A percentile compares a stretch with the other conserved stretches of the same genome.
These are phyloP conservation scores for Pogonocichla stellata DNA, from an alignment of 2,113 vertebrate genomes.

Conservation along the genomic window DNA sequence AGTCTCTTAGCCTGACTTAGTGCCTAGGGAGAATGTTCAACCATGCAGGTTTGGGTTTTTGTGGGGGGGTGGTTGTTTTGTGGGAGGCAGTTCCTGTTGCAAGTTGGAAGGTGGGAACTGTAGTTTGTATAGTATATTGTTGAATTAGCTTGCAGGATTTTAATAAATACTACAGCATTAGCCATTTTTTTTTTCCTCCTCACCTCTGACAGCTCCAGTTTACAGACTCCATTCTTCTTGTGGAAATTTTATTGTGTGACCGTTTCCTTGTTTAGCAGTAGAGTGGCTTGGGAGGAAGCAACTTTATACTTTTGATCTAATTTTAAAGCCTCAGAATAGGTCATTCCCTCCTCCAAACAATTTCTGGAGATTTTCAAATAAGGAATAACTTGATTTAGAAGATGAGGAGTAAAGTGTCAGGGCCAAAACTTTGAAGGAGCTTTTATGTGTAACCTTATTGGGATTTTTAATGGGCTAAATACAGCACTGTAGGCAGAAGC, in stretches of 20 bases:
- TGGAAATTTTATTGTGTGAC: conserved; percentile 54
- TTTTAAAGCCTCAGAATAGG: conserved; percentile 46
- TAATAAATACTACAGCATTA: background rate
- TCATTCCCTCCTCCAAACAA: conserved; percentile 28
- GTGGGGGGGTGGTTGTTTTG: background rate
- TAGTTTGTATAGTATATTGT: background rate
- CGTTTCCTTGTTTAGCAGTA: conserved; percentile 54
- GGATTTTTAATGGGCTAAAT: conserved; percentile 62
- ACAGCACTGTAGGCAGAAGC: conserved; percentile 45
- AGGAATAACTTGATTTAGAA: conserved; percentile 37
- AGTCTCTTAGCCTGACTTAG: background rate
- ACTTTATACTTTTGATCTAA: conserved; percentile 57
- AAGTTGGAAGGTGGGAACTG: background rate
- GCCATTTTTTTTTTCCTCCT: background rate
- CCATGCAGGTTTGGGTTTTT: background rate
- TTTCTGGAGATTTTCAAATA: conserved; percentile 65
- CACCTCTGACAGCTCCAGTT: conserved; percentile 39
- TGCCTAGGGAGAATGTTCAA: background rate
- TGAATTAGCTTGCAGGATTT: background rate
- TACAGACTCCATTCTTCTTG: conserved; percentile 33
- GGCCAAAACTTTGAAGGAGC: conserved; percentile 56
- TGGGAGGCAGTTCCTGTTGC: background rate
- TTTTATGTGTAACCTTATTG: conserved; percentile 51
- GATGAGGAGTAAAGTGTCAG: conserved; percentile 13
- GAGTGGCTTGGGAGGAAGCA: conserved; percentile 51